phyloP scores from a whole-genome alignment of 2,797 vertebrate species.

The Ficedula albicollis region DNA sequence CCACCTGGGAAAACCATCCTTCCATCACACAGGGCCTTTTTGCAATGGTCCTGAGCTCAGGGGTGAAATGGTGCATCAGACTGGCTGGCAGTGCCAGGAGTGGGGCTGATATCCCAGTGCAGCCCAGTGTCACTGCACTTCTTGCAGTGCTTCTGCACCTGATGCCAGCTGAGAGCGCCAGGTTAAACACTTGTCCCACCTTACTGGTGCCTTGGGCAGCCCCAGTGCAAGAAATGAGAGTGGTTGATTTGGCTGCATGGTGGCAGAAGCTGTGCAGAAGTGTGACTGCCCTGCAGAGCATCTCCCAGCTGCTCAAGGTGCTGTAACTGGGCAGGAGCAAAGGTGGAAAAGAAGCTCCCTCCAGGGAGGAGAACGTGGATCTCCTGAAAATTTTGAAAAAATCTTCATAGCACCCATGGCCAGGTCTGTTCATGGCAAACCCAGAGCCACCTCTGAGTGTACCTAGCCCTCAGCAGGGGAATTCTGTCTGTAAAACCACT shows the following conservation, averaged over 20 bases:
- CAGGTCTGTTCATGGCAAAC: not conserved
- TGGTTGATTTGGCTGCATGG: not conserved
- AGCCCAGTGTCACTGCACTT: not conserved
- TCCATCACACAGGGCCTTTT: not conserved
- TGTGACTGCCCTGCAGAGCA: not conserved
- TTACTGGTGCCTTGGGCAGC: not conserved
- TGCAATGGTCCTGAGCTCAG: fast-evolving
- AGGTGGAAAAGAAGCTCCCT: not conserved
- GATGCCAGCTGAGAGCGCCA: fast-evolving
- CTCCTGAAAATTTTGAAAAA: not conserved
- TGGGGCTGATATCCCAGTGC: not conserved
- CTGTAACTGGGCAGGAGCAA: not conserved
- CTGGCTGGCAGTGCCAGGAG: not conserved
- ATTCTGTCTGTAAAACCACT: not conserved
- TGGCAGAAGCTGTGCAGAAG: not conserved
- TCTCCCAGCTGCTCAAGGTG: not conserved
- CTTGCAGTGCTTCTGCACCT: not conserved
- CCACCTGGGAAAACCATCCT: not conserved
- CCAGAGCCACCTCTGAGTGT: not conserved
- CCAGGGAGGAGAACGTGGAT: not conserved
- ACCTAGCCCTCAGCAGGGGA: not conserved
- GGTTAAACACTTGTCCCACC: not conserved
- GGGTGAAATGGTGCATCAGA: fast-evolving
- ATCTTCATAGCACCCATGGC: not conserved
- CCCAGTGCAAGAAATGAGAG: not conserved